These are phyloP conservation scores for Lamellibrachia luymesi DNA, from an alignment of 1,140 invertebrate species.

Conservation along the genomic window DNA sequence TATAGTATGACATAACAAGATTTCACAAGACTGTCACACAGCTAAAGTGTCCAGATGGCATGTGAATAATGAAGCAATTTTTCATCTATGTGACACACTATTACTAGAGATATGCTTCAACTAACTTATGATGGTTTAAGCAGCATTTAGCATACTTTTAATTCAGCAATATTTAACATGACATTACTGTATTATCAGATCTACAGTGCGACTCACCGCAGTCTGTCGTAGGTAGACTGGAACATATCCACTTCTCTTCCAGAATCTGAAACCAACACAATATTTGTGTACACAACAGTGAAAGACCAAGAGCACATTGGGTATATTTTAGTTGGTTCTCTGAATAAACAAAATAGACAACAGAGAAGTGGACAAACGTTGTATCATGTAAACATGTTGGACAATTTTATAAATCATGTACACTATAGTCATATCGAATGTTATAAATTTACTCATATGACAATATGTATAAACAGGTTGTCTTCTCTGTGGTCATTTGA, in stretches of 20 bases:
- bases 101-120: neutral
- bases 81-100: neutral
- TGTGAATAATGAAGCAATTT: neutral
- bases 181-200: neutral
- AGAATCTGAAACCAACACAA: constrained; percentile 67
- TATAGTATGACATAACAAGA: neutral
- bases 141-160: neutral
- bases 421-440: no score
- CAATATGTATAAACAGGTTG: no score
- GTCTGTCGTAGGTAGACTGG: constrained; percentile 86
- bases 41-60: neutral
- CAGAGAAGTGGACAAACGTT: no score
- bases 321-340: neutral
- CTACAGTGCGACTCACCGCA: constrained; percentile 45
- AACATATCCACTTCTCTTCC: constrained; percentile 79
- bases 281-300: constrained; percentile 26
- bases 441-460: no score
- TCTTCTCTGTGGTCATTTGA: no score
- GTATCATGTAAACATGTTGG: no score
- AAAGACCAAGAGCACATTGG: neutral
- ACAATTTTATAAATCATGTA: no score
- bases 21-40: neutral
- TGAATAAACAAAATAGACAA: neutral
- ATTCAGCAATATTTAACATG: neutral
- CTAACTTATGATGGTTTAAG: neutral